These are phyloP conservation scores for Pegea sp. DNA, from an alignment of 23 tunicate genomes.

Conservation along the genomic window DNA sequence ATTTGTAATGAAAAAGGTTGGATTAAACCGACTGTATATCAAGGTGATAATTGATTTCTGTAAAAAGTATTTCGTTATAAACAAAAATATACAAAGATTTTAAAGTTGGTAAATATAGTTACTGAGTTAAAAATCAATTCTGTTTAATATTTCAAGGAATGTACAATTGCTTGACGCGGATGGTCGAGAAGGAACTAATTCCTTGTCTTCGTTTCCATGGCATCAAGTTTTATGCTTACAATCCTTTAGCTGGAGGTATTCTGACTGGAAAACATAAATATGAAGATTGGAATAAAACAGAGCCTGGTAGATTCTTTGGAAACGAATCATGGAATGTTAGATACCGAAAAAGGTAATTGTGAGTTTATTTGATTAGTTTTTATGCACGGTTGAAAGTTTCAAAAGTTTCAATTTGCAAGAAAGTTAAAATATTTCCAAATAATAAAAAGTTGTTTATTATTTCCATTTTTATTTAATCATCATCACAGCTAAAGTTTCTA, in stretches of 20 bases:
- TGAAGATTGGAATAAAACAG: constrained; percentile 48
- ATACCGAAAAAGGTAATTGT: constrained; percentile 14
- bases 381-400: not conserved
- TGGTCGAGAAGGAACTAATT: constrained; percentile 70
- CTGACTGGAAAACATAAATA: constrained; percentile 73
- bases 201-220: constrained; percentile 52
- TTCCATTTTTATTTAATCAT: not conserved
- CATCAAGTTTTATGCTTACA: constrained; percentile 72
- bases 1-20: constrained; percentile 62
- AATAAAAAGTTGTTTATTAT: not conserved
- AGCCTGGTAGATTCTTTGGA: constrained; percentile 65
- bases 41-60: constrained; percentile 9
- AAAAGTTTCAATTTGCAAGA: not conserved
- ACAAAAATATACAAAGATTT: not conserved
- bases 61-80: not conserved
- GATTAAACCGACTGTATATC: constrained; percentile 76
- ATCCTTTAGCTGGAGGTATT: constrained; percentile 73
- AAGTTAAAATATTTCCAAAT: not conserved
- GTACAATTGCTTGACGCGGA: constrained; percentile 70
- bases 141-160: constrained; percentile 11
- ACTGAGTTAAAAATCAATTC: not conserved
- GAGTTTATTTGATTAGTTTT: not conserved
- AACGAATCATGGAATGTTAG: constrained; percentile 10
- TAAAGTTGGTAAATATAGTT: not conserved
- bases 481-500: not conserved